Evolutionary conservation across 2,113 vertebrate genomes (phyloP).

Genomic region (Apus apus): DNA sequence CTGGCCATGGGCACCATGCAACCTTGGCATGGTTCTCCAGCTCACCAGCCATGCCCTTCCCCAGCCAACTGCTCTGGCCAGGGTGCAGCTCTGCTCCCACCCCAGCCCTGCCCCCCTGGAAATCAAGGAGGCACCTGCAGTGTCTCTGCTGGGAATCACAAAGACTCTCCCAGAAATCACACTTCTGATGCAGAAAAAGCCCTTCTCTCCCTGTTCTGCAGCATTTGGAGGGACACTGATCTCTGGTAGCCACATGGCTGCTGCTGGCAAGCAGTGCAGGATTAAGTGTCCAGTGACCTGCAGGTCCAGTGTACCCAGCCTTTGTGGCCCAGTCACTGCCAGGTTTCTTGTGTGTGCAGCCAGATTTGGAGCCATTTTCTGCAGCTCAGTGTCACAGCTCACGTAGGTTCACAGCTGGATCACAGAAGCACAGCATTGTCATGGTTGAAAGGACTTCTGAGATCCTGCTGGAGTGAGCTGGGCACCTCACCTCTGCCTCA

Average conservation of each 20-base stretch:
- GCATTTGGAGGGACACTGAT: neutral
- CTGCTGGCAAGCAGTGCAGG: neutral
- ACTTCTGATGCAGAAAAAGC: neutral
- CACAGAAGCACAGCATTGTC: neutral
- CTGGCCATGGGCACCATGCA: neutral
- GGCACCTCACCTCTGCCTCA: neutral
- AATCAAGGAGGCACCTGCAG: neutral
- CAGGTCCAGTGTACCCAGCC: neutral
- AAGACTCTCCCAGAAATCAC: neutral
- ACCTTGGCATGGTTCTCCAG: accelerated
- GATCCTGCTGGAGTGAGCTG: neutral
- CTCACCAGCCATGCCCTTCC: neutral
- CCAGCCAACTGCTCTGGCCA: neutral
- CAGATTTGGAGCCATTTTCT: neutral
- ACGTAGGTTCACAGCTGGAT: neutral
- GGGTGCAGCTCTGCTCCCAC: neutral
- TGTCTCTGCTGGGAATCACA: neutral
- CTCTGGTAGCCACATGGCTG: neutral
- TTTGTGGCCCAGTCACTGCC: neutral
- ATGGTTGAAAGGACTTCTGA: neutral
- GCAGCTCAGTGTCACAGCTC: neutral
- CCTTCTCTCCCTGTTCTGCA: neutral
- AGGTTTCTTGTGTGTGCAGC: neutral
- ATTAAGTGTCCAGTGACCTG: neutral
- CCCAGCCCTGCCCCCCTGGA: neutral